These are phyloP conservation scores for Neolamprologus devosi DNA, from an alignment of 2,113 vertebrate genomes.

Conservation along the genomic window DNA sequence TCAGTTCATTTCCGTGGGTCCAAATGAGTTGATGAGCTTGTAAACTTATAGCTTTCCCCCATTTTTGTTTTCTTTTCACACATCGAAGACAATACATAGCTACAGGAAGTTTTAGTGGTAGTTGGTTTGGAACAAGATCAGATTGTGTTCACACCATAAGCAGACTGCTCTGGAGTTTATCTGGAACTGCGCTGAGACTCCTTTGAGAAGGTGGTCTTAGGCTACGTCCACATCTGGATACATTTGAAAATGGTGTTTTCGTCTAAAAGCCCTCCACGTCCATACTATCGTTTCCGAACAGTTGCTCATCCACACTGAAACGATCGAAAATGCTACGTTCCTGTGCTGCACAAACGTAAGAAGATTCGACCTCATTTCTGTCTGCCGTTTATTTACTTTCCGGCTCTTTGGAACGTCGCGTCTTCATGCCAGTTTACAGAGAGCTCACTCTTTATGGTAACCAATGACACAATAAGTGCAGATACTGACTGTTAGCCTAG, in stretches of 20 bases:
- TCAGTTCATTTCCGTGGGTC: background rate
- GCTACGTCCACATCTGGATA: background rate
- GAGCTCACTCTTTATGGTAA: background rate
- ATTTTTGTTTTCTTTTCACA: background rate
- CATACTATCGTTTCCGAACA: background rate
- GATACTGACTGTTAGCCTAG: background rate
- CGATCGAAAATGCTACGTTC: background rate
- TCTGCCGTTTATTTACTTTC: background rate
- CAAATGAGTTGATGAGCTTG: background rate
- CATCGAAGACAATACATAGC: background rate
- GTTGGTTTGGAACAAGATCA: background rate
- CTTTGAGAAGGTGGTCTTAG: background rate
- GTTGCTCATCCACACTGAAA: background rate
- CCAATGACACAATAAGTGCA: background rate
- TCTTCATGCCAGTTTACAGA: background rate
- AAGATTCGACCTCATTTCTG: background rate
- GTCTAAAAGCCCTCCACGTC: accelerated
- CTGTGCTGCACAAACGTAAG: background rate
- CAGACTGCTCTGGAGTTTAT: background rate
- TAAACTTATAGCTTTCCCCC: background rate
- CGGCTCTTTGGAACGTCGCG: background rate
- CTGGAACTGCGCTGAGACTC: background rate
- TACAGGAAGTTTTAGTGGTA: background rate
- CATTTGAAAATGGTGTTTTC: background rate
- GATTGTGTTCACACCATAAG: background rate